Base-by-base conservation (phyloP, 2,113 vertebrate genomes). In the Holacanthus passer region DNA sequence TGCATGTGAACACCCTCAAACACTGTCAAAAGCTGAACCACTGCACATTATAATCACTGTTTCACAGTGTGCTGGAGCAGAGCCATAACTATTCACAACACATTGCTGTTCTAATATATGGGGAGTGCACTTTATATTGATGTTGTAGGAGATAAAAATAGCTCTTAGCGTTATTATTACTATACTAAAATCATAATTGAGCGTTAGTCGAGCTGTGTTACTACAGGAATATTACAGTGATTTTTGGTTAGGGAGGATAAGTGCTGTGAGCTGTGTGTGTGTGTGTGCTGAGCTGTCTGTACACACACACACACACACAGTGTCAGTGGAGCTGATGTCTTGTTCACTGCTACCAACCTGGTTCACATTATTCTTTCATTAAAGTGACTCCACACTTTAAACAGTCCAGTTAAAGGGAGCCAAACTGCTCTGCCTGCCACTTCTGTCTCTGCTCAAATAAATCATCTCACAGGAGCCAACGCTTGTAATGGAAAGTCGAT, bases 291-390 rank as follows among this genome's bases (percentile, higher is more conserved):
- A 37, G 14, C 11, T 63, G 12, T 8, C 7, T 41, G 22, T 4
- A 66, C 50, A n/a, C 27, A 66, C 48, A 17, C 31, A 29, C 22
- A n/a, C n/a, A n/a, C 35, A 37, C 35, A 37, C 35, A 77, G 35
- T 53, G 65, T 52, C 62, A 69, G 56, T 43, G 20, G 53, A 37
- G 39, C 70, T 86, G 78, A 88, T 55, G 72, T 50, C 55, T 59
- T 39, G 24, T 79, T 75, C 82, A 1, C 81, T 73, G 87, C 88
- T 63, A 73, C 82, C 83, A 89, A 79, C 82, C 89, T 92, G 91
- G 83, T 90, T 94, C 87, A 64, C 81, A 90, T 94, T 94, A 93
- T 88, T 89, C 82, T 85, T 92, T 92, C 91, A 94, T 93, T 94
- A 93, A 60, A 93, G 83, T 88, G 86, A 84, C 89, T 89, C 8